These are phyloP conservation scores for Xiphydria camelus DNA, from an alignment of 2,888 invertebrate genomes.

Conservation along the genomic window DNA sequence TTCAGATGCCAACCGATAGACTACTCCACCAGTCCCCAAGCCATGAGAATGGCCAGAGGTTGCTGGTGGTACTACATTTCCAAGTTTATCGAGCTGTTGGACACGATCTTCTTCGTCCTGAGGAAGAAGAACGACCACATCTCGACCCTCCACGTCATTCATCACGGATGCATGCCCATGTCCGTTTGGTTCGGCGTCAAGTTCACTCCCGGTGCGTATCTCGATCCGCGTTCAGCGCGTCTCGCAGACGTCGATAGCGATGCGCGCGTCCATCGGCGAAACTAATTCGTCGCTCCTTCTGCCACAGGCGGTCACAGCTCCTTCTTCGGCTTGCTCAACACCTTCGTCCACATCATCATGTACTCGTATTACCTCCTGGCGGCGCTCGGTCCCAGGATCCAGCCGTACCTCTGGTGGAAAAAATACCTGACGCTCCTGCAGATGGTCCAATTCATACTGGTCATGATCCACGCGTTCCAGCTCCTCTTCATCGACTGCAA, in stretches of 20 bases:
- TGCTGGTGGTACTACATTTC: conserved; percentile 96
- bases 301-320: conserved; percentile 91
- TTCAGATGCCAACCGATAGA: conserved; percentile 81
- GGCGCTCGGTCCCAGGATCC: conserved; percentile 84
- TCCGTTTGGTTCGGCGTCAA: conserved; percentile 92
- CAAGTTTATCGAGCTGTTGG: conserved; percentile 92
- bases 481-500: conserved; percentile 86
- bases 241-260: neutral
- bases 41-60: conserved; percentile 75
- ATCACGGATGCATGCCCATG: conserved; percentile 94
- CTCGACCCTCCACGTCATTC: conserved; percentile 89
- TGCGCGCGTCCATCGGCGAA: no score
- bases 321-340: conserved; percentile 92
- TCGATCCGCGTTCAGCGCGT: neutral
- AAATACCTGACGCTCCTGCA: conserved; percentile 89
- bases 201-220: conserved; percentile 77
- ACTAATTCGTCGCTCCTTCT: no score
- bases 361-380: conserved; percentile 90
- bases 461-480: conserved; percentile 88
- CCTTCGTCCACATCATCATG: conserved; percentile 94
- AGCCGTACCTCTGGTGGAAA: conserved; percentile 95
- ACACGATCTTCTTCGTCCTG: conserved; percentile 93
- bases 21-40: conserved; percentile 69
- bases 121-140: conserved; percentile 92
- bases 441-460: conserved; percentile 88